Percentiles rank a stretch among this genome's conserved stretches.
Conservation (phyloP, 2,113 vertebrate genomes). For the Pachyramphus minor region DNA sequence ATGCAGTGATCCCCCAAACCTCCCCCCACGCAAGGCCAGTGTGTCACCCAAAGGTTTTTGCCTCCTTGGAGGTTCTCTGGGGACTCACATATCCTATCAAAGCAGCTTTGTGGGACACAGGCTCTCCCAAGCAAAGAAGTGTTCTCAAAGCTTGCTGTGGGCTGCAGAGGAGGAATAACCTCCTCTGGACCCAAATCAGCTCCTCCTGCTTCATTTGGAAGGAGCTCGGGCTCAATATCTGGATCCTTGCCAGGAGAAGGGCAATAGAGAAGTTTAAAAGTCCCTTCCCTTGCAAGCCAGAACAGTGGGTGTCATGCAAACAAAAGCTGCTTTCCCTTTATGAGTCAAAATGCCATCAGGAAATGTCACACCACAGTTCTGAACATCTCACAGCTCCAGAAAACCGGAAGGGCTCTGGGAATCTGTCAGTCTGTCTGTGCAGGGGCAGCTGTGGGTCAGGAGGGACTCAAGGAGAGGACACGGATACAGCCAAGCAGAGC, state of each 20-base stretch:
- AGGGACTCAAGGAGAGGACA: not conserved
- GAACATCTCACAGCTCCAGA: not conserved
- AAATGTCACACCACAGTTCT: not conserved
- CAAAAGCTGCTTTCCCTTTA: not conserved
- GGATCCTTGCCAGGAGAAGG: not conserved
- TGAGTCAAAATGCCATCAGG: not conserved
- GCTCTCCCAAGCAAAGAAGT: not conserved
- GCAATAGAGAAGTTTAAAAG: not conserved
- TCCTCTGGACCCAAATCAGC: not conserved
- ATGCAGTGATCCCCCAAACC: not conserved
- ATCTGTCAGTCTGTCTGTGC: not conserved
- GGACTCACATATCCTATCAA: accelerated
- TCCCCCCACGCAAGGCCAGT: not conserved
- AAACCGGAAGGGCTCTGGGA: not conserved
- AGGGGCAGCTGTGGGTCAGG: not conserved
- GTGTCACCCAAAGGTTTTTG: not conserved
- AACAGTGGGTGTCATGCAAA: not conserved
- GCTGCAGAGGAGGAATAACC: not conserved
- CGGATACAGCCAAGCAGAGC: not conserved
- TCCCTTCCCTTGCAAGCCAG: not conserved
- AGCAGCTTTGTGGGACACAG: not conserved
- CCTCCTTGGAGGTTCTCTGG: not conserved
- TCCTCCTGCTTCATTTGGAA: not conserved
- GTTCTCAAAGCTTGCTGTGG: not conserved
- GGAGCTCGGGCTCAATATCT: not conserved